Evolutionary conservation across 92 coral and sea anemone genomes (phyloP).

Genomic region (Palythoa grandis): DNA sequence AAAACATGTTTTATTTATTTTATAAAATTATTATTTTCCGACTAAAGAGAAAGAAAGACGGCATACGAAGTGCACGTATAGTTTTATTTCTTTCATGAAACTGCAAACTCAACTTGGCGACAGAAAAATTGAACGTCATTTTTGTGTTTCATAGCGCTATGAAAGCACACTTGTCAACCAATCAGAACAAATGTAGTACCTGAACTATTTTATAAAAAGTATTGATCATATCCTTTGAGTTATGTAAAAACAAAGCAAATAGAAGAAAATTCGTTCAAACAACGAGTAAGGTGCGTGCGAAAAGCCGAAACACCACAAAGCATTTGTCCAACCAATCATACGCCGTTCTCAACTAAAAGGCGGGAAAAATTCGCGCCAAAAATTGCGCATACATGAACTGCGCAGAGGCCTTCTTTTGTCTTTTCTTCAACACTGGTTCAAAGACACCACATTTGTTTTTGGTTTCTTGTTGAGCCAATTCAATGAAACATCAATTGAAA

Average conservation of each 20-base stretch:
- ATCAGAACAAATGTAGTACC: not conserved
- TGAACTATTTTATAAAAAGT: not conserved
- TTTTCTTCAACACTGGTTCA: not conserved
- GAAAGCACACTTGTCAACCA: no score
- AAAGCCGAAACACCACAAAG: no score
- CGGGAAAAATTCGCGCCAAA: not conserved
- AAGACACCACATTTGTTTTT: not conserved
- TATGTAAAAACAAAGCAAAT: not conserved
- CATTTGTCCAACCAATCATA: not conserved
- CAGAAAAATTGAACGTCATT: no score
- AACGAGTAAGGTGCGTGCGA: not conserved
- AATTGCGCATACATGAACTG: not conserved
- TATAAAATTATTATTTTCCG: no score
- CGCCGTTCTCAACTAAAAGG: not conserved
- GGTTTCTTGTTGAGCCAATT: no score
- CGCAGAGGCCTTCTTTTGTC: not conserved
- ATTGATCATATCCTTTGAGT: not conserved
- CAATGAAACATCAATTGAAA: no score
- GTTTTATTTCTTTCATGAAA: no score
- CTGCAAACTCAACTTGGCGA: no score
- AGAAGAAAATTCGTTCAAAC: not conserved
- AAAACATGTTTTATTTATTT: no score
- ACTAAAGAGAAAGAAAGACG: no score
- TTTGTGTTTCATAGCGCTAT: no score
- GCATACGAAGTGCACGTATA: no score